These are phyloP conservation scores for Coenonympha arcania DNA, from an alignment of 2,888 invertebrate genomes.

Conservation along the genomic window DNA sequence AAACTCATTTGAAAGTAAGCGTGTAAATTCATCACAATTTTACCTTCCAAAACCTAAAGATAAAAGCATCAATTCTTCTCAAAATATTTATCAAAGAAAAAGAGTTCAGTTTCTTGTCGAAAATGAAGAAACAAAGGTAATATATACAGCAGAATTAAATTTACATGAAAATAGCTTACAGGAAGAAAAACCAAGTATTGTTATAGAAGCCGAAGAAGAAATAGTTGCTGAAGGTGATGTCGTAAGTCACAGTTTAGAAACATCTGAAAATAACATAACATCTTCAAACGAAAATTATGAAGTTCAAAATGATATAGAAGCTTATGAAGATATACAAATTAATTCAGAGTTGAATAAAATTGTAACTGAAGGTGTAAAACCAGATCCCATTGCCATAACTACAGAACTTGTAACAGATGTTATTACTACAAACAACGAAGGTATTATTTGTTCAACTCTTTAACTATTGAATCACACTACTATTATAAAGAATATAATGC, in stretches of 20 bases:
- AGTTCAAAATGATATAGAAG: slow-evolving; percentile 37
- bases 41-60: slow-evolving; percentile 76
- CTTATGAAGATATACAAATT: slow-evolving; percentile 34
- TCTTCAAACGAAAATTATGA: slow-evolving; percentile 30
- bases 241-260: slow-evolving; percentile 52
- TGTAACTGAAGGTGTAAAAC: slow-evolving; percentile 13
- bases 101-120: slow-evolving; percentile 82
- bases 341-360: slow-evolving; percentile 25
- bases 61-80: slow-evolving; percentile 44
- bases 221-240: slow-evolving; percentile 49
- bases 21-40: slow-evolving; percentile 71
- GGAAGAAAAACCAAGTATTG: slow-evolving; percentile 31
- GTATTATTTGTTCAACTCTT: slow-evolving; percentile 2
- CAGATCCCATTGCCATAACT: neutral
- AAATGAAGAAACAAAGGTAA: slow-evolving; percentile 72
- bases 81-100: slow-evolving; percentile 72
- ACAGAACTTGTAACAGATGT: slow-evolving; percentile 35
- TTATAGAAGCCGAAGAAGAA: slow-evolving; percentile 22
- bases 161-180: slow-evolving; percentile 49
- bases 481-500: too few relatives aligned
- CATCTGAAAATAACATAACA: slow-evolving; percentile 6
- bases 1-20: slow-evolving; percentile 50
- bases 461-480: neutral
- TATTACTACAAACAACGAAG: slow-evolving; percentile 25
- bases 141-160: slow-evolving; percentile 67